Evolutionary conservation across 1,140 invertebrate genomes (phyloP).

Genomic region (Bilobella aurantiaca): DNA sequence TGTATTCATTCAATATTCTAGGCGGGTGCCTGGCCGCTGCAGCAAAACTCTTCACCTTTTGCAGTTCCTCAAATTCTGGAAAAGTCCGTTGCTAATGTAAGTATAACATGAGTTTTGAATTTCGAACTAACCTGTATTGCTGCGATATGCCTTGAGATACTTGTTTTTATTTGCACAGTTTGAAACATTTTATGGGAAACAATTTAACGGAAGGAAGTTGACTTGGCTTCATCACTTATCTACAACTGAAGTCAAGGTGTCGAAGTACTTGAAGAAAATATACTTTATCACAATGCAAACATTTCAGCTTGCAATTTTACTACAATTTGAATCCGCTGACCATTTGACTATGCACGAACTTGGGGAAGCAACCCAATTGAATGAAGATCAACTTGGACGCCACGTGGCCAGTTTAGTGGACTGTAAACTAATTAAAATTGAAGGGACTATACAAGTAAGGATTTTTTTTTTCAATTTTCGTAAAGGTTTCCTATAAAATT

Average conservation of each 20-base stretch:
- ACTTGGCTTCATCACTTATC: conserved; percentile 92
- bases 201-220: conserved; percentile 90
- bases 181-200: conserved; percentile 83
- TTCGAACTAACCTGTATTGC: background rate
- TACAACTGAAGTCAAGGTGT: conserved; percentile 64
- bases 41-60: conserved; percentile 66
- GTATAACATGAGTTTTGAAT: conserved; percentile 19
- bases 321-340: conserved; percentile 73
- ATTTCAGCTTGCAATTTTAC: conserved; percentile 86
- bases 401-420: conserved; percentile 72
- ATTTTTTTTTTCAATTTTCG: background rate
- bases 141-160: background rate
- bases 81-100: conserved; percentile 68
- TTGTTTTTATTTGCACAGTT: no score
- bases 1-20: conserved; percentile 45
- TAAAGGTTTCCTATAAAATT: background rate
- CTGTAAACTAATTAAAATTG: conserved; percentile 58
- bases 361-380: conserved; percentile 59
- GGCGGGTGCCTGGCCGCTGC: conserved; percentile 94
- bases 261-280: conserved; percentile 59
- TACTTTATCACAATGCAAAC: conserved; percentile 89
- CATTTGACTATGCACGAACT: conserved; percentile 59
- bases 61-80: conserved; percentile 81
- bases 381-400: conserved; percentile 68
- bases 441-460: background rate